A percentile compares a stretch with the other conserved stretches of the same genome.
Conservation (phyloP, 1,140 invertebrate species). For the Meloidogyne hapla region DNA sequence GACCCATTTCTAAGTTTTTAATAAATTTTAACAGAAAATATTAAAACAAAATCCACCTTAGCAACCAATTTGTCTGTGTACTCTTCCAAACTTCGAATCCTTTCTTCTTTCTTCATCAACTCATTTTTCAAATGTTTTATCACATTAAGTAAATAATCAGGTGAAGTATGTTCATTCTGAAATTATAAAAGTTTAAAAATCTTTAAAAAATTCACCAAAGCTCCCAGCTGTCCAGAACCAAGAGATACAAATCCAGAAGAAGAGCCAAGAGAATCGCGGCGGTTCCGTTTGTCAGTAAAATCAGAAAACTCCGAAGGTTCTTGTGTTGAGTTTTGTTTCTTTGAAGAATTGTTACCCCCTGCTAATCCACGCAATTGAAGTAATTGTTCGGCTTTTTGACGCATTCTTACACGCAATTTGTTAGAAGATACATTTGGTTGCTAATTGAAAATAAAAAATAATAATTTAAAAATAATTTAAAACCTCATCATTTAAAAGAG, state of each 20-base stretch:
- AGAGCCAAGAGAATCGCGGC: conserved; percentile 41
- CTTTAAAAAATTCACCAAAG: conserved; percentile 11
- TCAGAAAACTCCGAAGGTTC: conserved; percentile 24
- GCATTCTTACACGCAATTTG: conserved; percentile 21
- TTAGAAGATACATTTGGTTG: background rate
- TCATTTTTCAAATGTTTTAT: conserved; percentile 45
- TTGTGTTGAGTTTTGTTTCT: conserved; percentile 7
- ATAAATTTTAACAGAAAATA: too few relatives aligned
- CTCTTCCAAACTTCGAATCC: conserved; percentile 45
- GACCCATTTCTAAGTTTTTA: too few relatives aligned
- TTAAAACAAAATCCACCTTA: background rate
- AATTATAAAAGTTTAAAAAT: conserved; percentile 12
- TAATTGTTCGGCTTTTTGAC: conserved; percentile 35
- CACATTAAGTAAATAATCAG: conserved; percentile 45
- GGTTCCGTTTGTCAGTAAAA: conserved; percentile 19
- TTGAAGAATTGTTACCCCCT: background rate
- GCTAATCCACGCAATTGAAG: conserved; percentile 13
- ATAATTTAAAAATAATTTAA: background rate
- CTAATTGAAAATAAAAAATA: background rate
- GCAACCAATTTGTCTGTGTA: conserved; percentile 41
- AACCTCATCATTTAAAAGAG: background rate
- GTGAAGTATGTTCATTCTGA: conserved; percentile 44
- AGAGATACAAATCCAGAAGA: conserved; percentile 48
- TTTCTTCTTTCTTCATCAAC: conserved; percentile 33
- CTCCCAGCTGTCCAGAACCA: conserved; percentile 33